Evolutionary conservation across 2,113 vertebrate species (phyloP).

Genomic region (Chiloscyllium plagiosum): DNA sequence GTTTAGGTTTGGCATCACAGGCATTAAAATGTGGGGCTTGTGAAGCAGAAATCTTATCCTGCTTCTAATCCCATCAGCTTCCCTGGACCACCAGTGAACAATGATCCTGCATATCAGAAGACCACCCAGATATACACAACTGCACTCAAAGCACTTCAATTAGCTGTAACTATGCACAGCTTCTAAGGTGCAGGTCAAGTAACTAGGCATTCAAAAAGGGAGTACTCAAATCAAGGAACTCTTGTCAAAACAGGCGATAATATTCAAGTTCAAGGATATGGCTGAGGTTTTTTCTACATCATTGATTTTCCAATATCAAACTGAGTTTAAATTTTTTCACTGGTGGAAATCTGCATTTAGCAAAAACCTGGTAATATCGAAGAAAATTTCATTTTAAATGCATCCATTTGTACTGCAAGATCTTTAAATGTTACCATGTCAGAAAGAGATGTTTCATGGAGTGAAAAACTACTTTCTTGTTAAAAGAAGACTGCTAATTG

Average conservation of each 20-base stretch:
- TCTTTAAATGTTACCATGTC: slow-evolving; percentile 5
- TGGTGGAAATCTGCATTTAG: background rate
- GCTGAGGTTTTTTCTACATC: background rate
- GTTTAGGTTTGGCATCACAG: background rate
- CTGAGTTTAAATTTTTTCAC: background rate
- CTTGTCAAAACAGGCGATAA: background rate
- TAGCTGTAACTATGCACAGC: background rate
- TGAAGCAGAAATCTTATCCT: background rate
- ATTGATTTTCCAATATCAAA: background rate
- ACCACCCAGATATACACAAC: background rate
- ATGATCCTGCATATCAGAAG: background rate
- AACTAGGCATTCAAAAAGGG: background rate
- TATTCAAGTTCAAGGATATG: background rate
- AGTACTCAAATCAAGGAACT: background rate
- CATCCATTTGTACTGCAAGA: background rate
- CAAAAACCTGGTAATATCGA: background rate
- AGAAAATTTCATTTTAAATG: background rate
- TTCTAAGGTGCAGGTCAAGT: background rate
- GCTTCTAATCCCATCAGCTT: background rate
- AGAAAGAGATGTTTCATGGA: background rate
- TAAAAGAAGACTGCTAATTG: background rate
- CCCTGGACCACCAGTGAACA: background rate
- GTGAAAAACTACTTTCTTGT: slow-evolving; percentile 5
- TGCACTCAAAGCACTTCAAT: background rate
- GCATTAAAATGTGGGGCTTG: background rate